Evolutionary conservation across 1,140 invertebrate genomes (phyloP), one percentile per base, ranked within the genome.

Genomic region (Littorina saxatilis): DNA sequence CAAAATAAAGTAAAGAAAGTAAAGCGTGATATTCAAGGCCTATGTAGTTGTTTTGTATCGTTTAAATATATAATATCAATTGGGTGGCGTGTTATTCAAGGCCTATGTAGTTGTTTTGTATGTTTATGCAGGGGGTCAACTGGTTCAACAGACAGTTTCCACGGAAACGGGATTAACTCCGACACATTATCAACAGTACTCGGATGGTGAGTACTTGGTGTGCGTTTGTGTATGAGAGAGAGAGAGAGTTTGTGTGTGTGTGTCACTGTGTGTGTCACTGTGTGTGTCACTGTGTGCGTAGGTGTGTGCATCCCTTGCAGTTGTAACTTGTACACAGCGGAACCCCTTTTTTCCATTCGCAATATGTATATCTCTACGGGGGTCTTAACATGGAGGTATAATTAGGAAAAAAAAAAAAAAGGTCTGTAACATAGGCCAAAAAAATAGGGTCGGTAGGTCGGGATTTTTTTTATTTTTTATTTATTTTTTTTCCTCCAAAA

Each of bases 101-200:
- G 9, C 55, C 27, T 9, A 11, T 66, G 61, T 27, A 66, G 61
- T 32, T 66, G 17, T 66, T 29, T 32, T 66, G 29, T 66, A 29
- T 5, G 3, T 66, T 66, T 29, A 32, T 68, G 23, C 66, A 68
- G 66, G 66, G 23, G 35, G 37, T 68, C 66, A 68, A 2, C 13
- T 39, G 15, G 32, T 39, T 17, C 66, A 68, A 32, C 66, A 68
- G 23, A 68, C 66, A 23, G 66, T 68, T 13, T 68, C 66, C 17
- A 68, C 66, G 35, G 66, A 68, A 68, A 68, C 66, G 2, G 66
- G 66, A 15, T 68, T 68, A 68, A 68, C 66, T 1, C 66, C 66
- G 15, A 68, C 66, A 17, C 66, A 68, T 23, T 68, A 68, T 68
- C 66, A 35, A 17, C 66, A 68, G 23, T 32, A 68, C 66, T 68